Evolutionary conservation across 1,140 invertebrate genomes (phyloP).

Genomic region (Scaptomyza pallida): DNA sequence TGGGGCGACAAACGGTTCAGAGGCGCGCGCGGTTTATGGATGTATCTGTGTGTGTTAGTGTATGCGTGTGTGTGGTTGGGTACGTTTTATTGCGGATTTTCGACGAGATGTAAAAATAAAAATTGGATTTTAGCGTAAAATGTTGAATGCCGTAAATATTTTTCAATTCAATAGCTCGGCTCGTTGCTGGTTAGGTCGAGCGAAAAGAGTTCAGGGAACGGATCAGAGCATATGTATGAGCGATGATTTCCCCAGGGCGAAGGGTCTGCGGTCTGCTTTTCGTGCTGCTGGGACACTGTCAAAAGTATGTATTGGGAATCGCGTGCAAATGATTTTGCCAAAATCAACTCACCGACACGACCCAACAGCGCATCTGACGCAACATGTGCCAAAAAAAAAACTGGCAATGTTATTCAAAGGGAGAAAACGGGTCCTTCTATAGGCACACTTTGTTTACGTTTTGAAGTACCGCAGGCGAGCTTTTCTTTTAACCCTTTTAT

Average conservation of each 20-base stretch:
- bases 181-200: constrained; percentile 37
- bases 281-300: constrained; percentile 50
- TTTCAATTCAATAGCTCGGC: constrained; percentile 70
- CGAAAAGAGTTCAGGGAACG: constrained; percentile 1
- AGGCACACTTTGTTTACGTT: neutral
- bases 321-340: constrained; percentile 75
- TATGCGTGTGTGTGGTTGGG: constrained; percentile 1
- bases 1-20: constrained; percentile 15
- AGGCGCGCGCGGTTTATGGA: neutral
- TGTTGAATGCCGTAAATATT: constrained; percentile 79
- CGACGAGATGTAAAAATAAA: constrained; percentile 75
- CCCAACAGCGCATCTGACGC: constrained; percentile 35
- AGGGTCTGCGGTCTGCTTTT: constrained; percentile 27
- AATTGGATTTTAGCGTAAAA: constrained; percentile 80
- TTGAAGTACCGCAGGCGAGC: constrained; percentile 7
- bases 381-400: constrained; percentile 34
- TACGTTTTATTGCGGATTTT: constrained; percentile 75
- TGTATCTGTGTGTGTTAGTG: neutral
- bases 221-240: constrained; percentile 34
- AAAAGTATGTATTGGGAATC: constrained; percentile 69
- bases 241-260: constrained; percentile 66
- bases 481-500: constrained; percentile 34
- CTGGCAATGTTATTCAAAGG: constrained; percentile 61
- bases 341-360: constrained; percentile 66
- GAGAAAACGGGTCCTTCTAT: neutral